These are phyloP conservation scores for Margaritifera margaritifera DNA, from an alignment of 2,888 invertebrate genomes.

Conservation along the genomic window DNA sequence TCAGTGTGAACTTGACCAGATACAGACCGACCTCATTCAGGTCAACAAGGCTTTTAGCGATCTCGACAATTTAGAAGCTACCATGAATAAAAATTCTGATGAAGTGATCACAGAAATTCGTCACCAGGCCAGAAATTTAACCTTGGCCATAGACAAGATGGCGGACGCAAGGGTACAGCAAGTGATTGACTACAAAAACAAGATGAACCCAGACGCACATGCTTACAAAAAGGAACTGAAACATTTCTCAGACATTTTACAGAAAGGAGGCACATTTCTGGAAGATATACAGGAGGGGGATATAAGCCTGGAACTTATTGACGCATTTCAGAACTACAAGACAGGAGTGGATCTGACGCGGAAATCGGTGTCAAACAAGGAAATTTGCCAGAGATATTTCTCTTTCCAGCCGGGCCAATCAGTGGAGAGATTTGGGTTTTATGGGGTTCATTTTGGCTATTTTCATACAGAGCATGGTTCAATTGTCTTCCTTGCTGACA, in stretches of 20 bases:
- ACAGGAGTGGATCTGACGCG: slow-evolving; percentile 26
- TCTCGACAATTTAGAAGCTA: slow-evolving; percentile 38
- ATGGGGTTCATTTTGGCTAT: slow-evolving; percentile 11
- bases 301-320: slow-evolving; percentile 56
- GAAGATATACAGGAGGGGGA: slow-evolving; percentile 59
- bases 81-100: slow-evolving; percentile 35
- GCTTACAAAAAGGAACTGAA: slow-evolving; percentile 41
- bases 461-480: no score
- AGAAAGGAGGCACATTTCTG: slow-evolving; percentile 49
- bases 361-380: slow-evolving; percentile 31
- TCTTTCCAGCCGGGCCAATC: slow-evolving; percentile 35
- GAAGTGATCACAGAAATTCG: slow-evolving; percentile 39
- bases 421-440: slow-evolving; percentile 17
- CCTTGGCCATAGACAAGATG: slow-evolving; percentile 36
- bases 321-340: slow-evolving; percentile 43
- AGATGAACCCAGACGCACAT: slow-evolving; percentile 35
- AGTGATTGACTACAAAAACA: slow-evolving; percentile 38
- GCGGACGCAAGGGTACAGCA: slow-evolving; percentile 37
- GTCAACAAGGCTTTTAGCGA: slow-evolving; percentile 32
- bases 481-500: no score
- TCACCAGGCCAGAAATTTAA: slow-evolving; percentile 37
- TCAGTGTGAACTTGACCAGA: slow-evolving; percentile 50
- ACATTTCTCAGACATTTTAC: slow-evolving; percentile 37
- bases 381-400: slow-evolving; percentile 30
- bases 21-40: slow-evolving; percentile 39